Conservation (phyloP, 1,140 invertebrate species). For the Bombus cullumanus region DNA sequence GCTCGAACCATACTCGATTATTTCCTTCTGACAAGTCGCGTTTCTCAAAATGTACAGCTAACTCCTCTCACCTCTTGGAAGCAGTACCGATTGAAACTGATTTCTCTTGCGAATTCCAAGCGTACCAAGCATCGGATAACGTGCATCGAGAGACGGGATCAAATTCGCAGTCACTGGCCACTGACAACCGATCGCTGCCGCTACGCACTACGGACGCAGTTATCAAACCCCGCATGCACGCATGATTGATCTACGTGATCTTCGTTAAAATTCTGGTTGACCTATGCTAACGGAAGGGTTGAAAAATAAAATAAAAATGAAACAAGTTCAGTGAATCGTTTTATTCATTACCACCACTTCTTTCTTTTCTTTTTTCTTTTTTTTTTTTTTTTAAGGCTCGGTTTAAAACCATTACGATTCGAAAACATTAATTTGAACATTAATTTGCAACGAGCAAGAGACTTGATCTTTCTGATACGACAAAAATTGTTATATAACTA, state of each 20-base stretch:
- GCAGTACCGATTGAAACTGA: constrained; percentile 4
- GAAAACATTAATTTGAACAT: neutral
- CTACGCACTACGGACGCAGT: neutral
- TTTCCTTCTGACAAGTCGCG: neutral
- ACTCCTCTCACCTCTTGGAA: neutral
- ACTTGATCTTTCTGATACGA: too few relatives aligned
- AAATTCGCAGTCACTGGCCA: constrained; percentile 28
- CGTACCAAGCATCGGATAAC: constrained; percentile 10
- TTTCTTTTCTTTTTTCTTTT: too few relatives aligned
- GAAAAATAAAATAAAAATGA: neutral
- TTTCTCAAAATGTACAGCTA: neutral
- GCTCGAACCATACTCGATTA: neutral
- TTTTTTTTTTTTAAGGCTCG: too few relatives aligned
- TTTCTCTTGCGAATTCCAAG: constrained; percentile 37
- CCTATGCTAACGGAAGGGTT: neutral
- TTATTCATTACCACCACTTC: neutral
- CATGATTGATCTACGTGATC: constrained; percentile 16
- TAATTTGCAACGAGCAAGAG: too few relatives aligned
- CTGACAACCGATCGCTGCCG: constrained; percentile 30
- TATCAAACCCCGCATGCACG: neutral
- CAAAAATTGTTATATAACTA: too few relatives aligned
- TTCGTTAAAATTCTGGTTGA: constrained; percentile 18
- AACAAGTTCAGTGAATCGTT: neutral
- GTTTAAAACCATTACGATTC: neutral
- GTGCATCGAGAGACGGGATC: constrained; percentile 29